Base-by-base conservation (phyloP, 2,888 invertebrate species). In the Lasius platythorax region DNA sequence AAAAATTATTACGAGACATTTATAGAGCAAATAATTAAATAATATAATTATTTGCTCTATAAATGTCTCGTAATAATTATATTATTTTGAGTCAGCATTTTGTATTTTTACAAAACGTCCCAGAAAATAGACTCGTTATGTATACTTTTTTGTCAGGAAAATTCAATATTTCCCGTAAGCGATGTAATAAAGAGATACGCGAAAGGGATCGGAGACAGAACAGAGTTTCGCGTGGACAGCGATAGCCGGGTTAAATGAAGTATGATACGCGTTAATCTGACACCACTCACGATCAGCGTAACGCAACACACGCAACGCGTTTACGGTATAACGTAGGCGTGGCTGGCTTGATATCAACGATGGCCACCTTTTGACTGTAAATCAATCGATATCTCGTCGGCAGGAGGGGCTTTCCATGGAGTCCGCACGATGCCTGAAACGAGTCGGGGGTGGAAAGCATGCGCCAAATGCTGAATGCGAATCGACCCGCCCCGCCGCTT, bases 341-440 rank as follows among this genome's bases (percentile, higher is more conserved):
- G 94, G 95, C 93, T 91, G 92, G 90, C 88, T 92, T 92, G 93
- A 93, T 95, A 95, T 95, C 95, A 94, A 93, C 94, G 92, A 94
- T 94, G 94, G 94, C 95, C 95, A 95, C 94, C 94, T 94, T 95
- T 94, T 93, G 92, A 93, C 94, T 93, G 93, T 95, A 94, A 95
- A 95, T 95, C 95, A 95, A 95, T 95, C 94, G 94, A 94, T 94
- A 94, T 94, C 94, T 88, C 91, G 91, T 82, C 84, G 84, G 86
- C 89, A 74, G 90, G 89, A 89, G 92, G 92, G 90, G 90, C 86
- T 89, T 91, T 90, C 87, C 91, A 89, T 85, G 83, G 91, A 88
- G 88, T 85, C 86, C 64, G 86, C 75, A 82, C 87, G 85, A 83
- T 40, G 88, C 61, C 66, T 83, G 87, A 86, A 86, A 84, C 87